A percentile compares a stretch with the other conserved stretches of the same genome.
phyloP scores from a whole-genome alignment of 2,113 vertebrate species.

The Mastomys natalensis region DNA sequence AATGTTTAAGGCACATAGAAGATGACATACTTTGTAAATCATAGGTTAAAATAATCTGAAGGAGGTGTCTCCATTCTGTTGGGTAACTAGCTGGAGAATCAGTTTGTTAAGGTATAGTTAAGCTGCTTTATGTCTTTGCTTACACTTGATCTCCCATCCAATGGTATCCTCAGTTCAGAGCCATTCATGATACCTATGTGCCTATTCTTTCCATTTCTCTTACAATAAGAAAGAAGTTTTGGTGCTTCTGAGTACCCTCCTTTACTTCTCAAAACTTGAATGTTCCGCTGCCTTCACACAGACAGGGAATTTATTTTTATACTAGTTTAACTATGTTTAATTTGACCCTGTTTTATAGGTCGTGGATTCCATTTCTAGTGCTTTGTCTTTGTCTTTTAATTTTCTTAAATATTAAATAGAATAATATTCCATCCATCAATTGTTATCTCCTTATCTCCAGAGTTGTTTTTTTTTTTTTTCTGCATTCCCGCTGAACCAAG shows the following conservation, averaged over 20 bases:
- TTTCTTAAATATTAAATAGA: slow-evolving; percentile 68
- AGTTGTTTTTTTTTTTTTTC: slow-evolving; percentile 24
- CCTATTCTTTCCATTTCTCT: not conserved
- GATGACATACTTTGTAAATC: not conserved
- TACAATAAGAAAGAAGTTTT: not conserved
- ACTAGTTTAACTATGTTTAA: slow-evolving; percentile 75
- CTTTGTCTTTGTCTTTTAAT: slow-evolving; percentile 58
- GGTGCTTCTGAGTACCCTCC: slow-evolving; percentile 56
- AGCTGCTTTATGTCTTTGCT: not conserved
- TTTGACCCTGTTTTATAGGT: slow-evolving; percentile 79
- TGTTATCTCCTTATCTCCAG: slow-evolving; percentile 75
- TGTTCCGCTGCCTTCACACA: slow-evolving; percentile 55
- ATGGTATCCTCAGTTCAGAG: not conserved
- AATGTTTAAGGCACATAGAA: not conserved
- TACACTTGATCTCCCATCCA: not conserved
- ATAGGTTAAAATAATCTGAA: not conserved
- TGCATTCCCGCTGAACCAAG: slow-evolving; percentile 63
- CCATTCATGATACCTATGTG: not conserved
- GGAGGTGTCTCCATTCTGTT: not conserved
- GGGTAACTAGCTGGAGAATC: not conserved
- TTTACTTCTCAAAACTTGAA: slow-evolving; percentile 69
- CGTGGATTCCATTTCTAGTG: slow-evolving; percentile 77
- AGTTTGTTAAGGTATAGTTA: not conserved
- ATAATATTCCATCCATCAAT: slow-evolving; percentile 68
- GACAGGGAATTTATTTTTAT: slow-evolving; percentile 32